Evolutionary conservation across 2,797 vertebrate species (phyloP).

Genomic region (Phataginus tricuspis): DNA sequence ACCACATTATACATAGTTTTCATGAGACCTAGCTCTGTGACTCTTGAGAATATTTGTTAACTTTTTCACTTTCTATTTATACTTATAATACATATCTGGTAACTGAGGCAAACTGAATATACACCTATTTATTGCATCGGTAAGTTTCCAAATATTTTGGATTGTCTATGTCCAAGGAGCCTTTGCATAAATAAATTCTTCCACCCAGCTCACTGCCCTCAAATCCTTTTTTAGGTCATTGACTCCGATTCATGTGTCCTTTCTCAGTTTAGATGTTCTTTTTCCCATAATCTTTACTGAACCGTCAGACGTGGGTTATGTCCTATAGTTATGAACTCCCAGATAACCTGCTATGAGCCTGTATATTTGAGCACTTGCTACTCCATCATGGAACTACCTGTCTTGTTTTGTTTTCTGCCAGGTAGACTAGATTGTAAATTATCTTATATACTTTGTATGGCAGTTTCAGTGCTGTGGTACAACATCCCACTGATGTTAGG

Average conservation of each 20-base stretch:
- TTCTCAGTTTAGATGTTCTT: not conserved
- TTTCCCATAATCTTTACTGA: not conserved
- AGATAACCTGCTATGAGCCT: no score
- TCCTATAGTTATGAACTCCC: not conserved
- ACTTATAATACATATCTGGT: not conserved
- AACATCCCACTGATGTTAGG: not conserved
- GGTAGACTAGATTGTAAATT: not conserved
- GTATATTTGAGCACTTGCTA: fast-evolving
- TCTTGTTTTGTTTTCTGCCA: not conserved
- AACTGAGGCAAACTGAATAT: not conserved
- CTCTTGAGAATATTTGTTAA: not conserved
- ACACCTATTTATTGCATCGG: not conserved
- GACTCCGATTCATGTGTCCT: not conserved
- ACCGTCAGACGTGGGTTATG: not conserved
- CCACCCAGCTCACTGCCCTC: not conserved
- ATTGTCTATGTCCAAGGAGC: not conserved
- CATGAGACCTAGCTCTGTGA: not conserved
- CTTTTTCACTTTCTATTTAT: not conserved
- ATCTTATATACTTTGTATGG: not conserved
- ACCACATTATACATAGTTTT: not conserved
- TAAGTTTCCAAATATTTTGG: not conserved
- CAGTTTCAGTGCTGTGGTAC: not conserved
- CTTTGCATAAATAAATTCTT: not conserved
- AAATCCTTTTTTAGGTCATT: not conserved
- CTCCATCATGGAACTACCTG: not conserved